A percentile compares a stretch with the other conserved stretches of the same genome.
Conservation (phyloP, 2,888 invertebrate species). For the Cantharis rustica region DNA sequence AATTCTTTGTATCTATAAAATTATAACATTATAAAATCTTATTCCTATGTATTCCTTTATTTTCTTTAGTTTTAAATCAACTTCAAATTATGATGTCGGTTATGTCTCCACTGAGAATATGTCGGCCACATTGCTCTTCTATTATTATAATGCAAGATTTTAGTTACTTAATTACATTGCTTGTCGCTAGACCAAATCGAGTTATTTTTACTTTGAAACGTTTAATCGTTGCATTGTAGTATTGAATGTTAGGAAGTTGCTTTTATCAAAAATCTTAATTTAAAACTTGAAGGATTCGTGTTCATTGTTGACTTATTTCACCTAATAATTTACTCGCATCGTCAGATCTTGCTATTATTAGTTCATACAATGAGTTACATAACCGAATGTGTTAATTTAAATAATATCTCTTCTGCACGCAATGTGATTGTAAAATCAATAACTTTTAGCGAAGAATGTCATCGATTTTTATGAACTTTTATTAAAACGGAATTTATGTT, state of each 20-base stretch:
- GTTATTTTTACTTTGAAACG: neutral
- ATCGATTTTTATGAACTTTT: neutral
- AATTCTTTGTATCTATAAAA: too few relatives aligned
- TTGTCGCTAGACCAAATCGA: neutral
- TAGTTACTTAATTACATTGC: neutral
- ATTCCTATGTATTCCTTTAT: too few relatives aligned
- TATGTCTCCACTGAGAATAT: neutral
- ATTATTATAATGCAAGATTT: neutral
- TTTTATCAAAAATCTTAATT: neutral
- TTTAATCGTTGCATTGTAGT: neutral
- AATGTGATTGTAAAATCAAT: neutral
- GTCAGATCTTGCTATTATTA: neutral
- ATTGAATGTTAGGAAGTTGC: neutral
- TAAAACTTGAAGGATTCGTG: neutral
- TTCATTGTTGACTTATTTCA: neutral
- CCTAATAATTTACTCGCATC: neutral
- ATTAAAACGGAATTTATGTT: neutral
- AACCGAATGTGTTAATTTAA: neutral
- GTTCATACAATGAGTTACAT: neutral
- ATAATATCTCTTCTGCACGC: neutral
- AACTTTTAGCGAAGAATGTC: neutral
- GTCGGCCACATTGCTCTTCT: neutral
- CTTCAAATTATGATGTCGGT: neutral
- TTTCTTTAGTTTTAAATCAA: neutral
- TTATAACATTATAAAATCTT: too few relatives aligned